phyloP scores from a whole-genome alignment of 2,797 vertebrate genomes.

The Dendrocincla fuliginosa region DNA sequence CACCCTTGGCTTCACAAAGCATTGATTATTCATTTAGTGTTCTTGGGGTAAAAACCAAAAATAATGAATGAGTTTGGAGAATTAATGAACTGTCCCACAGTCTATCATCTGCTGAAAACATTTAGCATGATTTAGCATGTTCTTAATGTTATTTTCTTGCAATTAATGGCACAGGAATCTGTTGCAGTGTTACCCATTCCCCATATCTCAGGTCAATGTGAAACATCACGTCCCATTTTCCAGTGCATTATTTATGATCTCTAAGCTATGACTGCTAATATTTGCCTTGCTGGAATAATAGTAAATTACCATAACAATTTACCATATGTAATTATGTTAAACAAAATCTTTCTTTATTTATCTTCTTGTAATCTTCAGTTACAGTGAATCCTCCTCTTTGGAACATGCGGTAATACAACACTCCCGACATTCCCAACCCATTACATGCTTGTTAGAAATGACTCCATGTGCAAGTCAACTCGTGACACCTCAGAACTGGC shows the following conservation, averaged over 20 bases:
- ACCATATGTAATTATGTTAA: constrained; percentile 46
- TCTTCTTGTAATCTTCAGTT: constrained; percentile 33
- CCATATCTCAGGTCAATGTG: constrained; percentile 25
- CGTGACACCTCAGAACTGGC: not conserved
- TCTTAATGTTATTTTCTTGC: constrained; percentile 19
- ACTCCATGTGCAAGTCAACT: not conserved
- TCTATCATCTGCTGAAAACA: constrained; percentile 11
- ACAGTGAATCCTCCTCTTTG: not conserved
- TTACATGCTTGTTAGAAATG: not conserved
- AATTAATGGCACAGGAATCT: constrained; percentile 37
- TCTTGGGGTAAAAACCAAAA: not conserved
- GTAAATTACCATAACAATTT: constrained; percentile 56
- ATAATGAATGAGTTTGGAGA: constrained; percentile 1
- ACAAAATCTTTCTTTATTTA: constrained; percentile 39
- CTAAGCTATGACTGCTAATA: constrained; percentile 46
- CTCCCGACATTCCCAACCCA: not conserved
- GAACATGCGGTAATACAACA: not conserved
- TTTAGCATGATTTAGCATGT: not conserved
- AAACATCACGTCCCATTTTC: constrained; percentile 20
- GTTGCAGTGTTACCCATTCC: not conserved
- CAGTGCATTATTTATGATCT: constrained; percentile 46
- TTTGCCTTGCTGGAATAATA: constrained; percentile 31
- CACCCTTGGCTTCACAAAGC: not conserved
- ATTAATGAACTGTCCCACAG: constrained; percentile 4
- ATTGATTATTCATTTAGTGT: not conserved